phyloP scores from a whole-genome alignment of 2,113 vertebrate species.

The Oryzias javanicus region DNA sequence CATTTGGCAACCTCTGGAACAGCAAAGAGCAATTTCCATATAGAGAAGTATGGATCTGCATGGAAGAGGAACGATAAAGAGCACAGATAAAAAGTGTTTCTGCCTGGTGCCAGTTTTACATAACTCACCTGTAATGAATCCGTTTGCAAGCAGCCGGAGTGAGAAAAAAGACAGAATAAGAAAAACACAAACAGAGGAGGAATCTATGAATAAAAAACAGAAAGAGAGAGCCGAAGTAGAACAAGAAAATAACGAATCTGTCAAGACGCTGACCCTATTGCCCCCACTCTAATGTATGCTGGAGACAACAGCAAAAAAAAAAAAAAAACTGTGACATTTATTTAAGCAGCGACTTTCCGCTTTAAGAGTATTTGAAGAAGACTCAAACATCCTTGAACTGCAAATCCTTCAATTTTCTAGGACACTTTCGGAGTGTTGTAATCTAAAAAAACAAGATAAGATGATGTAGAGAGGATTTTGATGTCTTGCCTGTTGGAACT shows the following conservation, averaged over 20 bases:
- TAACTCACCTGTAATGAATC: constrained; percentile 20
- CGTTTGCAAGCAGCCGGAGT: constrained; percentile 8
- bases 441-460: neutral
- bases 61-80: constrained; percentile 9
- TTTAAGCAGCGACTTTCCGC: constrained; percentile 1
- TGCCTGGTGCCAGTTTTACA: constrained; percentile 9
- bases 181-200: constrained; percentile 6
- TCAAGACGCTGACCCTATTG: constrained; percentile 20
- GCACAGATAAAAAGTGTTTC: constrained; percentile 5
- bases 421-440: neutral
- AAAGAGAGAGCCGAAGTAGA: constrained; percentile 1
- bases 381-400: neutral
- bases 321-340: constrained; percentile 1
- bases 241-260: constrained; percentile 7
- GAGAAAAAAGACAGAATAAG: constrained; percentile 8
- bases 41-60: constrained; percentile 39
- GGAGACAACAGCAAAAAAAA: constrained; percentile 12
- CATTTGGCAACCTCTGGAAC: constrained; percentile 35
- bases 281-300: constrained; percentile 10
- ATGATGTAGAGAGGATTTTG: no score
- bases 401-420: neutral
- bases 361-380: neutral
- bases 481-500: constrained; percentile 15
- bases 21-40: constrained; percentile 52
- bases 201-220: constrained; percentile 3